A percentile compares a stretch with the other conserved stretches of the same genome.
Conservation (phyloP, 2,113 vertebrate species). For the Sorex araneus region DNA sequence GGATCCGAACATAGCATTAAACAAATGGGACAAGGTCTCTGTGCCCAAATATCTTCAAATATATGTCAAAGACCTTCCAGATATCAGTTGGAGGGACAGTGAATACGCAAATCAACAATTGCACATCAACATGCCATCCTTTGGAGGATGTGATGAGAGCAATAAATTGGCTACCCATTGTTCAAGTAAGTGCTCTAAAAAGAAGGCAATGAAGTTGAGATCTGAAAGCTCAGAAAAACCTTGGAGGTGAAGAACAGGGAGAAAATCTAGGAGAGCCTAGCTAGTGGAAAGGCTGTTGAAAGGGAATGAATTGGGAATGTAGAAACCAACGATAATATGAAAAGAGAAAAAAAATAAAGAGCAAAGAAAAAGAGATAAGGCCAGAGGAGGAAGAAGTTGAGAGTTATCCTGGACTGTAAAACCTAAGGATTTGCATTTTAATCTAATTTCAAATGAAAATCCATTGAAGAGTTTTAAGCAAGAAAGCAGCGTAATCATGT, state of each 20-base stretch:
- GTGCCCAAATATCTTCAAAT: too few species aligned
- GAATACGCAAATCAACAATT: not conserved
- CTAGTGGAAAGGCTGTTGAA: not conserved
- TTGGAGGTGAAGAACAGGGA: not conserved
- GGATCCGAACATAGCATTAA: not conserved
- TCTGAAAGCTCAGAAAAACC: not conserved
- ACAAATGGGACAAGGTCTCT: not conserved
- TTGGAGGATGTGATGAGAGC: not conserved
- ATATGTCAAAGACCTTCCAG: too few species aligned
- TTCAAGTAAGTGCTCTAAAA: not conserved
- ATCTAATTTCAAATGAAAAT: not conserved
- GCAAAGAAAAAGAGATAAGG: not conserved
- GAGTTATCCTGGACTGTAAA: not conserved
- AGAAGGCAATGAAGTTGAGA: not conserved
- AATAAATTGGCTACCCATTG: not conserved
- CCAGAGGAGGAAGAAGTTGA: not conserved
- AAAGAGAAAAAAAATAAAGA: too few species aligned
- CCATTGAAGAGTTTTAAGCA: not conserved
- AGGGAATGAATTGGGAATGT: not conserved
- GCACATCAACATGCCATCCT: not conserved
- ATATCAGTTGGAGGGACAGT: too few species aligned
- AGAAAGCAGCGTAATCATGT: not conserved
- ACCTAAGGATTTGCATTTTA: not conserved
- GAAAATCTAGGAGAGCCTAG: not conserved
- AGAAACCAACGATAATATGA: not conserved